phyloP scores from a whole-genome alignment of 1,140 invertebrate species.

The Ruditapes philippinarum region DNA sequence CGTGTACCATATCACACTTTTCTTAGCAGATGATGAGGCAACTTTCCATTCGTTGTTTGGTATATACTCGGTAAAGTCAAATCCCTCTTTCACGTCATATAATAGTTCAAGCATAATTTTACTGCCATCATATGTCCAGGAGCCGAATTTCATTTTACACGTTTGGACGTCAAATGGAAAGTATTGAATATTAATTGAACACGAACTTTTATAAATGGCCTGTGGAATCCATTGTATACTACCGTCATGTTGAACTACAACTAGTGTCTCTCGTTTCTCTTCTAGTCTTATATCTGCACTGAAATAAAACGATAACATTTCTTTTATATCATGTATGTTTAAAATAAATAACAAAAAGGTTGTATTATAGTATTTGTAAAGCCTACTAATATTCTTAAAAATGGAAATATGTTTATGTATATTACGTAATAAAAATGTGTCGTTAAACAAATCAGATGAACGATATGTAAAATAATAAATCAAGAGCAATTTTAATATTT shows the following conservation, averaged over 20 bases:
- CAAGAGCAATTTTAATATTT: no score
- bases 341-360: no score
- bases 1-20: constrained; percentile 77
- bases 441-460: no score
- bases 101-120: constrained; percentile 88
- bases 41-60: constrained; percentile 85
- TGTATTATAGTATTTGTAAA: no score
- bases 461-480: no score
- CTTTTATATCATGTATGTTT: no score
- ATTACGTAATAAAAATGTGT: no score
- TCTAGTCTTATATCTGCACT: constrained; percentile 84
- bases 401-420: no score
- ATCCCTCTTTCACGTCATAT: constrained; percentile 73
- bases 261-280: constrained; percentile 83
- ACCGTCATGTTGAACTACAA: constrained; percentile 91
- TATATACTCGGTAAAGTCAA: constrained; percentile 84
- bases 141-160: constrained; percentile 84
- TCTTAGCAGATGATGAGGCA: constrained; percentile 74
- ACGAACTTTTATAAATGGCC: constrained; percentile 99
- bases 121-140: constrained; percentile 84
- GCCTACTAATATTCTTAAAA: no score
- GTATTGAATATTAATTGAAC: constrained; percentile 89
- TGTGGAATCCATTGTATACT: constrained; percentile 98
- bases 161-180: constrained; percentile 85
- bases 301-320: constrained; percentile 37